Evolutionary conservation across 35 echinoderm and acorn worm genomes (phyloP), one percentile per base, ranked within the genome.

Genomic region (Strongylocentrotus purpuratus): DNA sequence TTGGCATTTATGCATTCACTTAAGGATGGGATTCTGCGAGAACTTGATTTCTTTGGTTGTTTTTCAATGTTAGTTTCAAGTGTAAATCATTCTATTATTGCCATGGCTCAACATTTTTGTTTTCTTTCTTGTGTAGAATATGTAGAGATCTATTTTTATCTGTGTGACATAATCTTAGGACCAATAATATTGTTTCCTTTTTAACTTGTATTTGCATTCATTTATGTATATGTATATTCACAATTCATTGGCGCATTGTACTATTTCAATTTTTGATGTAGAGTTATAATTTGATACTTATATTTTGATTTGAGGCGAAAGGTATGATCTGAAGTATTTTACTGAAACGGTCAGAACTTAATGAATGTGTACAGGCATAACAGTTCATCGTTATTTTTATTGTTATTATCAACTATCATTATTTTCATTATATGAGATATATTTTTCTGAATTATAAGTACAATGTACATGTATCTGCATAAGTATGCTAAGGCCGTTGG

Each of bases 201-300:
- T 93, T 93, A 93, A 93, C 15, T n/a, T 93, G 48, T 93, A 93
- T 93, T 93, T 93, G 91, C 91, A 93, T 93, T 93, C 91, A 93
- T 93, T 93, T 89, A 89, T 89, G 87, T 89, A 55, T 92, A 92
- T 92, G 91, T 92, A 93, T 93, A 93, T 93, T 58, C 32, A 93
- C 91, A 93, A 48, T 47, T 93, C 91, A 93, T 93, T 93, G 91
- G 91, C 91, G 46, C 48, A 93, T 47, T 58, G 91, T 93, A 93
- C 91, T 93, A 78, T 89, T 89, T 93, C 45, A 93, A 93, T 93
- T 93, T 93, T 52, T 93, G 46, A 50, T 50, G 91, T 93, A 93
- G 91, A 93, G 65, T 93, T 58, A 32, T 93, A 93, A 47, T 9
- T 91, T 91, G 10, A 33, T 48, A 46, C 31, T 93, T 58, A 50